A percentile compares a stretch with the other conserved stretches of the same genome.
Evolutionary conservation across 1,140 invertebrate species (phyloP).

Genomic region (Delia radicum): DNA sequence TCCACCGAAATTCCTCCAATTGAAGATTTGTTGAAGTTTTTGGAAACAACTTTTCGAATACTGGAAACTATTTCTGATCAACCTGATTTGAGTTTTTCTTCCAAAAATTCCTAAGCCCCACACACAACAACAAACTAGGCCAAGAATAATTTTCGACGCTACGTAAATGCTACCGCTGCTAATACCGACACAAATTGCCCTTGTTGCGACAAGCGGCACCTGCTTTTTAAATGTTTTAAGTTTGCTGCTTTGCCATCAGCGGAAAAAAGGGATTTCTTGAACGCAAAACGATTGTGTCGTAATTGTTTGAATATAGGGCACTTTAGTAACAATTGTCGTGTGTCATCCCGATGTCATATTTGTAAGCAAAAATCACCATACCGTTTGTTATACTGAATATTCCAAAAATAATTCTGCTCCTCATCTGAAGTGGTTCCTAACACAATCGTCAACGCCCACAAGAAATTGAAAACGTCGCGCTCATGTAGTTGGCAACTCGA

Average conservation of each 20-base stretch:
- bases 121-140: no score
- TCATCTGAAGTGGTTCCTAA: no score
- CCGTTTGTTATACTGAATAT: neutral
- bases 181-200: neutral
- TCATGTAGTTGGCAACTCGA: no score
- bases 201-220: neutral
- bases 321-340: neutral
- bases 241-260: neutral
- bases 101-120: no score
- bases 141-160: neutral
- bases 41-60: neutral
- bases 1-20: neutral
- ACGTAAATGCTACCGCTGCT: neutral
- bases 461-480: no score
- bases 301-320: neutral
- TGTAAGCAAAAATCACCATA: neutral
- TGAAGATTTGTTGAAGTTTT: neutral
- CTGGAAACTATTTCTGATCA: neutral
- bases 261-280: neutral
- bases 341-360: neutral
- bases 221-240: neutral
- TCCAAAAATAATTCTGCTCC: no score
- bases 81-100: neutral
- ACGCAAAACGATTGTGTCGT: neutral
- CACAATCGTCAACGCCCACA: no score